Base-by-base conservation (phyloP, 2,888 invertebrate genomes). In the Pyrgus malvae region DNA sequence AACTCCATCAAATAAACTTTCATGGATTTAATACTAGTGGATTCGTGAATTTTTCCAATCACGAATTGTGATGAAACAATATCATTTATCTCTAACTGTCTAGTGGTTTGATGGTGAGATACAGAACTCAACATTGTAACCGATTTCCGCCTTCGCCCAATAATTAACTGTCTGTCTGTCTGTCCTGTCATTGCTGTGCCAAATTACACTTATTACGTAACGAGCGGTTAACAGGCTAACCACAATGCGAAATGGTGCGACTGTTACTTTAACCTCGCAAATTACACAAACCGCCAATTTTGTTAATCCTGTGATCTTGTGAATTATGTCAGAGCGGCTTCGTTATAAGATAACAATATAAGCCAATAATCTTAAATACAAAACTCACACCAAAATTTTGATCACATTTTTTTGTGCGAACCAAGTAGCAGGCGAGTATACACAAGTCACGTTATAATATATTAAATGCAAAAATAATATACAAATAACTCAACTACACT, bases 181-280 rank as follows among this genome's bases (percentile, higher is more conserved):
- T n/a, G n/a, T n/a, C n/a, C 27, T 27, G 27, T n/a, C 1, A 27
- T 27, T 27, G 27, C 27, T 27, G 9, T 37, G 25, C 46, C 37
- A 53, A 59, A 61, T 59, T 61, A 57, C 46, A 48, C 53, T 61
- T 57, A 55, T 61, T 61, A 57, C 45, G 59, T 37, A 61, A 61
- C 29, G 19, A 25, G 33, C 23, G 46, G 35, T 46, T 46, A n/a
- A n/a, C n/a, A n/a, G n/a, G 11, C 11, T 16, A 11, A 48, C 48
- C 48, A 16, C 48, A 35, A 33, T 33, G 21, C 33, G 46, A 33
- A 35, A 23, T 14, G 21, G 33, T 46, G n/a, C n/a, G 33, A 46
- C 33, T 46, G 33, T 12, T 31, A 35, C 14, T 33, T 46, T 33
- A 8, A 25, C 9, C 2, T 25, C 25, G n/a, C n/a, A n/a, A 25